A percentile compares a stretch with the other conserved stretches of the same genome.
Conservation (phyloP, 2,888 invertebrate species). For the Mamestra brassicae region DNA sequence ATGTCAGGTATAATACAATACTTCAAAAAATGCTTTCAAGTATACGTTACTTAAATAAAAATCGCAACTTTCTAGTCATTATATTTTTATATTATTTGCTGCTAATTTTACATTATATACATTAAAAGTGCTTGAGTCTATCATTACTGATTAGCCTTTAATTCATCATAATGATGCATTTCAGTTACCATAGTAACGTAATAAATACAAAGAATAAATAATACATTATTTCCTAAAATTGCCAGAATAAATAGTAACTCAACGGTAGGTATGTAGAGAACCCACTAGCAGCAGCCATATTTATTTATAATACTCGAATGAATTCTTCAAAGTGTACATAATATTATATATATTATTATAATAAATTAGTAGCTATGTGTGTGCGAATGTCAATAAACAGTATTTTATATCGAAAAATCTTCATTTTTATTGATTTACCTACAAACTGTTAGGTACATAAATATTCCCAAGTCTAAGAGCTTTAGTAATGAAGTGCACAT, state of each 20-base stretch:
- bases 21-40: background rate
- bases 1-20: background rate
- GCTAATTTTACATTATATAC: too few species aligned
- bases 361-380: background rate
- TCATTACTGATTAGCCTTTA: too few species aligned
- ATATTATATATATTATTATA: background rate
- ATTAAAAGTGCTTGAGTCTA: too few species aligned
- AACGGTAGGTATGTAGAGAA: background rate
- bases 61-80: conserved; percentile 27
- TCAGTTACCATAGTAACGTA: background rate
- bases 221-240: too few species aligned
- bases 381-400: conserved; percentile 35
- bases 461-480: background rate
- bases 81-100: background rate
- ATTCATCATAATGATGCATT: background rate
- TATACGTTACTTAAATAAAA: too few species aligned
- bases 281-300: background rate
- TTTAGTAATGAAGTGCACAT: background rate
- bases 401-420: conserved; percentile 24
- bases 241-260: background rate
- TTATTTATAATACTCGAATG: background rate
- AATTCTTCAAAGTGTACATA: background rate
- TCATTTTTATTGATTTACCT: background rate
- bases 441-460: too few species aligned
- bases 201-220: background rate